Evolutionary conservation across 2,888 invertebrate genomes (phyloP).

Genomic region (Drosophila kuntzei): DNA sequence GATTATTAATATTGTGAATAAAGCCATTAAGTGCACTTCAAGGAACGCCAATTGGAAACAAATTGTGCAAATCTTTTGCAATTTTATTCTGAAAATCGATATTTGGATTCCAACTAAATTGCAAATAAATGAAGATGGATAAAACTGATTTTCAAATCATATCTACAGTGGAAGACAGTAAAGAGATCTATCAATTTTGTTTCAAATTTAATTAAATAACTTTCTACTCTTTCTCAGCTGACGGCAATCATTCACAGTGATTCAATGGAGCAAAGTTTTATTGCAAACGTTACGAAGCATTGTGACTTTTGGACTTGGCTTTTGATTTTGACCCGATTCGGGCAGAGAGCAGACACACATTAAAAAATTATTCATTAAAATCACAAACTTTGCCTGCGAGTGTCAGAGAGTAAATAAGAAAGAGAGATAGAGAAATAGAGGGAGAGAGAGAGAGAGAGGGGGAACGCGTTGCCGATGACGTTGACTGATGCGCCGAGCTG

Average conservation of each 20-base stretch:
- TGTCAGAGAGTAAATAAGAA: background rate
- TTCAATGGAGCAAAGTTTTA: slow-evolving; percentile 2
- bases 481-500: slow-evolving; percentile 64
- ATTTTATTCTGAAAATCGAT: background rate
- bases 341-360: slow-evolving; percentile 46
- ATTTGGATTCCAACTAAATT: background rate
- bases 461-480: slow-evolving; percentile 54
- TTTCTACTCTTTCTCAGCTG: background rate
- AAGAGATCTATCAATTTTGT: slow-evolving; percentile 2
- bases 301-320: slow-evolving; percentile 26
- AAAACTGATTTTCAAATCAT: background rate
- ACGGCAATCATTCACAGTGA: slow-evolving; percentile 10
- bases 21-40: background rate
- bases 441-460: background rate
- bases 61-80: slow-evolving; percentile 10
- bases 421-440: background rate
- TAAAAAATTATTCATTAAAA: slow-evolving; percentile 75
- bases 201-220: slow-evolving; percentile 9
- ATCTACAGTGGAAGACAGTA: background rate
- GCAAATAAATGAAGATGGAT: background rate
- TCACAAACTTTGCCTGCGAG: slow-evolving; percentile 20
- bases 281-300: slow-evolving; percentile 6
- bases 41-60: slow-evolving; percentile 13
- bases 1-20: slow-evolving; percentile 7
- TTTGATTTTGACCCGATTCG: slow-evolving; percentile 42